phyloP scores from a whole-genome alignment of 2,888 invertebrate genomes.

The Brachypalpus laphriformis region DNA sequence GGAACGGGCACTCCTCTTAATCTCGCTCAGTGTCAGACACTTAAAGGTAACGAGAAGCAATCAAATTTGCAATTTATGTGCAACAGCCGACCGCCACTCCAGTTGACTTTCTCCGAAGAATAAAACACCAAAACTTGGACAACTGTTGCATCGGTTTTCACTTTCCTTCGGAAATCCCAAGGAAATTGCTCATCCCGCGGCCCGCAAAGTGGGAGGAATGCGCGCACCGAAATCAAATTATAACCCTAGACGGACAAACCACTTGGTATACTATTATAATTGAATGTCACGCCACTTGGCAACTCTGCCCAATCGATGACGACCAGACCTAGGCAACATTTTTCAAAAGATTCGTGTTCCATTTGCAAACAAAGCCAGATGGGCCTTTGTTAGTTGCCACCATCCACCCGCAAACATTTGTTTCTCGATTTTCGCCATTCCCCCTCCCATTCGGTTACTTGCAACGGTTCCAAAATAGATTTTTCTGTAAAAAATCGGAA shows the following conservation, averaged over 20 bases:
- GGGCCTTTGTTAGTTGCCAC: conserved; percentile 1
- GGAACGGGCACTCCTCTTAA: not conserved
- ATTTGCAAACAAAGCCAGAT: not conserved
- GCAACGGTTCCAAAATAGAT: conserved; percentile 6
- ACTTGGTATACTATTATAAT: not conserved
- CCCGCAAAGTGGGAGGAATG: not conserved
- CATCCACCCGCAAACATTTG: conserved; percentile 1
- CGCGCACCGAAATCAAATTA: not conserved
- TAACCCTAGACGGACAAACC: not conserved
- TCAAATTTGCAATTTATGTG: not conserved
- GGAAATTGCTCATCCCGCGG: not conserved
- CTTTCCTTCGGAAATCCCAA: conserved; percentile 26
- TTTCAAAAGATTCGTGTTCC: not conserved
- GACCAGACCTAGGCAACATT: conserved; percentile 44
- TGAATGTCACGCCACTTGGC: conserved; percentile 13
- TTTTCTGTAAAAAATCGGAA: not conserved
- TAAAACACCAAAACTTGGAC: conserved; percentile 31
- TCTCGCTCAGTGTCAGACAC: too few species aligned
- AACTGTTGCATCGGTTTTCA: conserved; percentile 54
- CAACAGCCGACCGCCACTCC: not conserved
- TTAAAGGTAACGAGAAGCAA: not conserved
- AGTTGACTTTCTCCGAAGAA: conserved; percentile 38
- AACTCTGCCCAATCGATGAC: conserved; percentile 9
- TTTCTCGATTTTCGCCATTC: not conserved
- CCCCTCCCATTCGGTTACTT: not conserved